Evolutionary conservation across 2,797 vertebrate species (phyloP).

Genomic region (Aulostomus chinensis): DNA sequence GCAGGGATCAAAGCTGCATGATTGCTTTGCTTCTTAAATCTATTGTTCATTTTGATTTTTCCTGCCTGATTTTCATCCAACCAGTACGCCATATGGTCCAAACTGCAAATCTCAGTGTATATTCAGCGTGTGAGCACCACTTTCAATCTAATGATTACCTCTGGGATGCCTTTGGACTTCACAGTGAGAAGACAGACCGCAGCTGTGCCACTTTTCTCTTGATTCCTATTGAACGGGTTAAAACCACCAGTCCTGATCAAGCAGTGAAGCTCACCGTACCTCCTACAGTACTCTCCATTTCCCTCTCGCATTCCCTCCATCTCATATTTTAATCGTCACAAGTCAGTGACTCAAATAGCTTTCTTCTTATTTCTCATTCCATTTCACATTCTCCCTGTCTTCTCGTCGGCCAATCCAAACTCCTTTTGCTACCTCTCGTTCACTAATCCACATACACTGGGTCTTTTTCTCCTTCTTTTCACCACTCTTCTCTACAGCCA

Average conservation of each 20-base stretch:
- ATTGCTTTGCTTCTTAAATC: slow-evolving; percentile 46
- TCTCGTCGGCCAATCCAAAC: slow-evolving; percentile 14
- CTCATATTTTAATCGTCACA: slow-evolving; percentile 60
- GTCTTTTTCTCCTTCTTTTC: slow-evolving; percentile 22
- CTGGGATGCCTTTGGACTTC: slow-evolving; percentile 54
- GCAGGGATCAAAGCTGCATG: slow-evolving; percentile 48
- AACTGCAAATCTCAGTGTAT: slow-evolving; percentile 25
- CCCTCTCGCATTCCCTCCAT: slow-evolving; percentile 41
- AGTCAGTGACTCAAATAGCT: slow-evolving; percentile 58
- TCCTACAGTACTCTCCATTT: slow-evolving; percentile 46
- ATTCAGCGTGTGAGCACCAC: slow-evolving; percentile 34
- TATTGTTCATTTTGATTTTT: slow-evolving; percentile 44
- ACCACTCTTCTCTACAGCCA: slow-evolving; percentile 20
- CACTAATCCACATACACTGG: slow-evolving; percentile 30
- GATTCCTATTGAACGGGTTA: slow-evolving; percentile 29
- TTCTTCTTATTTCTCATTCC: slow-evolving; percentile 30
- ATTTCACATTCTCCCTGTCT: slow-evolving; percentile 19
- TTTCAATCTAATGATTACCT: slow-evolving; percentile 73
- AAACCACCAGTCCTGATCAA: slow-evolving; percentile 34
- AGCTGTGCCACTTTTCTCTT: slow-evolving; percentile 35
- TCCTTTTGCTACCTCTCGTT: neutral
- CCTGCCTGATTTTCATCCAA: slow-evolving; percentile 7
- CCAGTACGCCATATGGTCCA: neutral
- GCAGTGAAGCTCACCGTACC: slow-evolving; percentile 32
- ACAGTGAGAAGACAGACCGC: slow-evolving; percentile 40